Evolutionary conservation across 2,797 vertebrate genomes (phyloP).

Genomic region (Pantherophis vulpinus): DNA sequence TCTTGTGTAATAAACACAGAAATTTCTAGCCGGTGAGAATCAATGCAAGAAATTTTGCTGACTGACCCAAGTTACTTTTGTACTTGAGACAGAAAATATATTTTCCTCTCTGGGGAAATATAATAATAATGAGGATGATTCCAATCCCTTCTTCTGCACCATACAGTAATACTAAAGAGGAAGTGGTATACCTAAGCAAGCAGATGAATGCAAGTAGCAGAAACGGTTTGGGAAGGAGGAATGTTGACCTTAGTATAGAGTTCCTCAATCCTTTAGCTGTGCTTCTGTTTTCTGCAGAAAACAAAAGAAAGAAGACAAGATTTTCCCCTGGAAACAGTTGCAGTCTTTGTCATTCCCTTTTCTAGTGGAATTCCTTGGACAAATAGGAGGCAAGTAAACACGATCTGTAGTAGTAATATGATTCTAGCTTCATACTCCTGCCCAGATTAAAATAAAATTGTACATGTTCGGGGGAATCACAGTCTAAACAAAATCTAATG

Average conservation of each 20-base stretch:
- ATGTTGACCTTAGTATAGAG: not conserved
- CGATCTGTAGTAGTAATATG: not conserved
- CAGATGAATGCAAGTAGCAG: not conserved
- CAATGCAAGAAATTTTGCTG: not conserved
- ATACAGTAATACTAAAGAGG: not conserved
- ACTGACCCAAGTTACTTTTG: not conserved
- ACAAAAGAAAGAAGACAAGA: not conserved
- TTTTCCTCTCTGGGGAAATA: not conserved
- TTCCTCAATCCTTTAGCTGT: not conserved
- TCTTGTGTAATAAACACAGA: not conserved
- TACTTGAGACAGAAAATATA: not conserved
- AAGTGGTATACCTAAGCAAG: not conserved
- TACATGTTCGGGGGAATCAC: not conserved
- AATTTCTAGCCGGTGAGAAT: not conserved
- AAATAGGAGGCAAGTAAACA: not conserved
- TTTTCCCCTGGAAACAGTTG: not conserved
- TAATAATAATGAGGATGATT: not conserved
- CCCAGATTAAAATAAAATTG: not conserved
- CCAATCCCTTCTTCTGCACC: not conserved
- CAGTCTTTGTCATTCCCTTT: not conserved
- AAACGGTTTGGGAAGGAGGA: not conserved
- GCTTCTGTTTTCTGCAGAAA: not conserved
- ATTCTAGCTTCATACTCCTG: not conserved
- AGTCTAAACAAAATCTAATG: not conserved
- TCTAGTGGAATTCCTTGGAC: not conserved